Evolutionary conservation across 1,140 invertebrate species (phyloP).

Genomic region (Sinonovacula constricta): DNA sequence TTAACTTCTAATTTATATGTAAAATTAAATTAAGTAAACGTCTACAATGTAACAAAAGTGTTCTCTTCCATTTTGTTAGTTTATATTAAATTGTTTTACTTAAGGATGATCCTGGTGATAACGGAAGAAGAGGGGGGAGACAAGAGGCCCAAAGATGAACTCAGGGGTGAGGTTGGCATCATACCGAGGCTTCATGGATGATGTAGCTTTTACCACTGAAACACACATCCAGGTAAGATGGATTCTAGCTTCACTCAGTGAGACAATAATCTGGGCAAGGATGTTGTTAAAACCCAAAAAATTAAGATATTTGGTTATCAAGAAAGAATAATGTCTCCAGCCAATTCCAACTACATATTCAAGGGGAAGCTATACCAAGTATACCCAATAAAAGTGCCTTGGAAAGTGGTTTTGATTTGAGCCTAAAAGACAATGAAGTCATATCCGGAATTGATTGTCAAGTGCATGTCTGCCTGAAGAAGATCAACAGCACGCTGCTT

Average conservation of each 20-base stretch:
- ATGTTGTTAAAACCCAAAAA: constrained; percentile 17
- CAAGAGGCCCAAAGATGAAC: too few relatives aligned
- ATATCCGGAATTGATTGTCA: constrained; percentile 11
- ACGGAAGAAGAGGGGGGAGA: too few relatives aligned
- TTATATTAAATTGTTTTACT: too few relatives aligned
- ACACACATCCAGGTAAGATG: constrained; percentile 8
- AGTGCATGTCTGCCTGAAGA: constrained; percentile 10
- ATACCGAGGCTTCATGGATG: constrained; percentile 26
- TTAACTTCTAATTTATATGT: too few relatives aligned
- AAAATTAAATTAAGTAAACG: too few relatives aligned
- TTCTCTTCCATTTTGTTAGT: too few relatives aligned
- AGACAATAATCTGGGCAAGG: constrained; percentile 14
- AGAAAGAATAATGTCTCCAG: constrained; percentile 21
- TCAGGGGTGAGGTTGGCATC: neutral
- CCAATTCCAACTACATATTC: neutral
- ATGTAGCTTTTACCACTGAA: constrained; percentile 14
- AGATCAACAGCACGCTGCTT: neutral
- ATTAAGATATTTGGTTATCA: constrained; percentile 23
- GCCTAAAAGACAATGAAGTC: constrained; percentile 4
- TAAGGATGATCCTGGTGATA: too few relatives aligned
- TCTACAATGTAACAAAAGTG: too few relatives aligned
- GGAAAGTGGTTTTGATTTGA: constrained; percentile 40
- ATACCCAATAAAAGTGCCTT: constrained; percentile 16
- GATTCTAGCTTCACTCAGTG: too few relatives aligned
- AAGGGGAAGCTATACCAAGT: constrained; percentile 15